phyloP scores from a whole-genome alignment of 2,888 invertebrate genomes.

The Lithophane ornitopus region DNA sequence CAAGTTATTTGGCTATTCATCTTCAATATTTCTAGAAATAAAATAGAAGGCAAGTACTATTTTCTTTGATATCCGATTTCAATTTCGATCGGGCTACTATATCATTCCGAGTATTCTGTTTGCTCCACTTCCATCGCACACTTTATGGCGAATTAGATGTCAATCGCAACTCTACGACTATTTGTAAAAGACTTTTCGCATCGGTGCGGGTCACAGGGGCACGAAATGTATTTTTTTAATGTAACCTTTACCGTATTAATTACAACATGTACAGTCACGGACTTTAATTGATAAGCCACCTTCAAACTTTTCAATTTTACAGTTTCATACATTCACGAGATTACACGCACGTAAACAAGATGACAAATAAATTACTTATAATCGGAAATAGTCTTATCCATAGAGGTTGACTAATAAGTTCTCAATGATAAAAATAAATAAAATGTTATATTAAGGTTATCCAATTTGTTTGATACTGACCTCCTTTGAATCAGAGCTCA shows the following conservation, averaged over 20 bases:
- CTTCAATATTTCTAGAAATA: neutral
- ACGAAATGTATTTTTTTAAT: neutral
- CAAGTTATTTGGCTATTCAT: neutral
- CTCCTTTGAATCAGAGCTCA: no score
- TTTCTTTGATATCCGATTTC: neutral
- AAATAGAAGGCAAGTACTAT: neutral
- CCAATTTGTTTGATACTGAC: no score
- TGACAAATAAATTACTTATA: no score
- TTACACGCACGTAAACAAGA: no score
- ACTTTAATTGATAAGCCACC: no score
- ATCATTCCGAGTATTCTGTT: neutral
- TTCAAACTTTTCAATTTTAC: no score
- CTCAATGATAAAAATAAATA: no score
- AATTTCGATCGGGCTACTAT: neutral
- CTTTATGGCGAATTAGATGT: neutral
- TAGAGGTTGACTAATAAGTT: no score
- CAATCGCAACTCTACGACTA: neutral
- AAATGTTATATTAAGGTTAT: no score
- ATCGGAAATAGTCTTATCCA: no score
- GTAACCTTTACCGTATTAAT: neutral
- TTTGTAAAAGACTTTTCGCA: neutral
- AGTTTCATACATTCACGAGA: no score
- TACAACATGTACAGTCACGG: neutral
- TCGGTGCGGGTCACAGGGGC: neutral
- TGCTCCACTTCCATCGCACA: neutral